Base-by-base conservation (phyloP, 2,888 invertebrate genomes). In the Campaea margaritaria region DNA sequence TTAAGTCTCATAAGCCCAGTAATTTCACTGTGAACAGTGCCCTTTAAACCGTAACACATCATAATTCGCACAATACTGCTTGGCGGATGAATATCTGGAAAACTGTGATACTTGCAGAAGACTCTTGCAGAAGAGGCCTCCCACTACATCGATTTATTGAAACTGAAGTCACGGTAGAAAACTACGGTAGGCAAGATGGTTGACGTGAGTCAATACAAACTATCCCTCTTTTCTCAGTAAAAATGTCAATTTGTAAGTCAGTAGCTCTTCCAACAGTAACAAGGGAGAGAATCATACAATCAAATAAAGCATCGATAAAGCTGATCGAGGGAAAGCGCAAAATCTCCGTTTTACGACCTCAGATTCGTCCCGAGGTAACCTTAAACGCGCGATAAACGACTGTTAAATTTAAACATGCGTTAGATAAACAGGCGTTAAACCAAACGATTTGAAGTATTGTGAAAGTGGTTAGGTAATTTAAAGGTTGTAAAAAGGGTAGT, bases 301-400 rank as follows among this genome's bases (percentile, higher is more conserved):
- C 61, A 59, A 65, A 63, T 65, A 63, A 60, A 63, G 11, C 51
- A 50, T 46, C 63, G 34, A 58, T 66, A 63, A 66, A 66, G 10
- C 44, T 49, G 46, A 60, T 56, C 38, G 57, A 61, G 54, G 14
- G 66, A 64, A 67, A 64, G 64, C 49, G 34, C 31, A 43, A 56
- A 47, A 55, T 52, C 47, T 52, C 28, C 39, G 38, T 62, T 64
- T 67, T 64, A 64, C 57, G 64, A 64, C 56, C 34, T 42, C 2
- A 1, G 45, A 62, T 59, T 62, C 58, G 43, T 56, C 45, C 53
- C 39, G 45, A 34, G 56, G 57, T 59, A 57, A 62, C 47, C 56
- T 48, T 52, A 49, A 51, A 62, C 51, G 39, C 52, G 31, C 58
- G n/a, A 45, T 62, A 58, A 64, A 64, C 54, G 45, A 47, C 39